phyloP scores from a whole-genome alignment of 2,888 invertebrate genomes.

The Drosophila seclusa region DNA sequence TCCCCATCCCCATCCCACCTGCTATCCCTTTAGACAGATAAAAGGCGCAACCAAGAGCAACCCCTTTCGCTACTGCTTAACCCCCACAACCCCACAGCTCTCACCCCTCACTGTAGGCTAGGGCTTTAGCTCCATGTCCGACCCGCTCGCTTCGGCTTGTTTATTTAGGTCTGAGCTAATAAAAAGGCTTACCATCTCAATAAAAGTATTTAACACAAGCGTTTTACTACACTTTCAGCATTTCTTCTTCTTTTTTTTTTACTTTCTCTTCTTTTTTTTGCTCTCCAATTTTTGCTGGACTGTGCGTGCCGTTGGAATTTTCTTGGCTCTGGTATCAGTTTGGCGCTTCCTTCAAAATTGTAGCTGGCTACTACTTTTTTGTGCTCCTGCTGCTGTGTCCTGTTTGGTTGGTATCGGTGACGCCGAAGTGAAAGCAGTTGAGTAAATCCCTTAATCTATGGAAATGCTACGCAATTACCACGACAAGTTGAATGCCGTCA shows the following conservation, averaged over 20 bases:
- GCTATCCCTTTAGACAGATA: slow-evolving; percentile 66
- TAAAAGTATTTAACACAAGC: slow-evolving; percentile 85
- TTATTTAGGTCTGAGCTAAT: slow-evolving; percentile 82
- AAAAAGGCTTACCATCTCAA: slow-evolving; percentile 84
- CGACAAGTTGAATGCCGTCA: slow-evolving; percentile 74
- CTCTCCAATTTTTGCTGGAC: slow-evolving; percentile 15
- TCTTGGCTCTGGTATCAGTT: slow-evolving; percentile 60
- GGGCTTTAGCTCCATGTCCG: slow-evolving; percentile 48
- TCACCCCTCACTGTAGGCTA: slow-evolving; percentile 1
- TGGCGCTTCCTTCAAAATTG: slow-evolving; percentile 18
- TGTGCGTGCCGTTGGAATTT: slow-evolving; percentile 51
- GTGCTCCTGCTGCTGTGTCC: slow-evolving; percentile 21
- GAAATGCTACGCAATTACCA: slow-evolving; percentile 84
- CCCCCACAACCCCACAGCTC: not conserved
- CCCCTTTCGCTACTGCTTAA: slow-evolving; percentile 22
- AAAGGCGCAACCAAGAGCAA: slow-evolving; percentile 44
- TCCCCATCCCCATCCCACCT: slow-evolving; percentile 16
- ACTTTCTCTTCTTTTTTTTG: slow-evolving; percentile 13
- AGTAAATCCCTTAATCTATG: slow-evolving; percentile 84
- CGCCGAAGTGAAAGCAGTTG: slow-evolving; percentile 56
- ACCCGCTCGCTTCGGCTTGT: slow-evolving; percentile 58
- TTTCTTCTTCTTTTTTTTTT: slow-evolving; percentile 48
- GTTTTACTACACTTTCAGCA: slow-evolving; percentile 82
- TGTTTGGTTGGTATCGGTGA: slow-evolving; percentile 59
- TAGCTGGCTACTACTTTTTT: slow-evolving; percentile 35